phyloP scores from a whole-genome alignment of 1,140 invertebrate genomes.

The Saccostrea cuccullata region DNA sequence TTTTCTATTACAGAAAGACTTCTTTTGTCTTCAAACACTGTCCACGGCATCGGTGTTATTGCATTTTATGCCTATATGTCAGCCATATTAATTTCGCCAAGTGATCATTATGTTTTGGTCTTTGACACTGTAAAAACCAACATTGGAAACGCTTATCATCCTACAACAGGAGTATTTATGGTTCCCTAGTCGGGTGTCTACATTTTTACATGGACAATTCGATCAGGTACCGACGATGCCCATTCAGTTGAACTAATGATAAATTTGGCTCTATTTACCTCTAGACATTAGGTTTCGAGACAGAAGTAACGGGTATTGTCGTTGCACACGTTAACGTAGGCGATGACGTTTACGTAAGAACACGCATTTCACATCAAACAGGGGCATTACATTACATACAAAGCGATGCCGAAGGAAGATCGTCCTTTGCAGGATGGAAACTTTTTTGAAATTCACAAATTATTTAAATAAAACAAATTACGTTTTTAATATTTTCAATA shows the following conservation, averaged over 20 bases:
- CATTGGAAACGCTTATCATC: not conserved
- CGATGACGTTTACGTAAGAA: slow-evolving; percentile 12
- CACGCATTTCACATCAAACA: not conserved
- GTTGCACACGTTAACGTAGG: not conserved
- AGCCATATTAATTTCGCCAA: not conserved
- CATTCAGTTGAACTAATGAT: not conserved
- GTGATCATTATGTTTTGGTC: not conserved
- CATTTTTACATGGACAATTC: slow-evolving; percentile 18
- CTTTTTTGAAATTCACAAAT: not conserved
- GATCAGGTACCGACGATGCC: not conserved
- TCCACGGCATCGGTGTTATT: not conserved
- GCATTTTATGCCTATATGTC: slow-evolving; percentile 37
- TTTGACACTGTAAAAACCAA: slow-evolving; percentile 29
- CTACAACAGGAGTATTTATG: slow-evolving; percentile 23
- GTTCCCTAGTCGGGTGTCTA: not conserved
- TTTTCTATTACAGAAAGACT: not conserved
- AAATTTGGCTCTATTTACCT: not conserved
- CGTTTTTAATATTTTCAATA: too few species aligned
- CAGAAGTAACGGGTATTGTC: not conserved
- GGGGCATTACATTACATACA: not conserved
- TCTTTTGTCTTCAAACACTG: not conserved
- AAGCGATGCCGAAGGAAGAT: not conserved
- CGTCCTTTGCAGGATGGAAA: slow-evolving; percentile 31
- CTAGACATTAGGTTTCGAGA: not conserved
- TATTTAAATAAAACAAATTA: too few species aligned